Conservation (phyloP, 2,888 invertebrate species). For the Acronicta psi region DNA sequence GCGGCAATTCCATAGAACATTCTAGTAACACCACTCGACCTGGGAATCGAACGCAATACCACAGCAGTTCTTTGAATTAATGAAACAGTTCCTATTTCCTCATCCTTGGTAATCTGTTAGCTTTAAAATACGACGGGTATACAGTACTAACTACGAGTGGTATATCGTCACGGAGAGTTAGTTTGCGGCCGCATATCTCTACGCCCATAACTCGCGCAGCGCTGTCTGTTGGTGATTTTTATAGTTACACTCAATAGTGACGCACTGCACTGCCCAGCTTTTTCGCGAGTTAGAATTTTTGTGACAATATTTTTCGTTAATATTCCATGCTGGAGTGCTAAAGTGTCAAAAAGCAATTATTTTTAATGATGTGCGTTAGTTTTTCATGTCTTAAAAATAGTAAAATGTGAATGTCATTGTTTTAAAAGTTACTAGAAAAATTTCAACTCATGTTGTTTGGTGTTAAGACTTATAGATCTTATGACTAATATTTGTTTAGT, state of each 20-base stretch:
- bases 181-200: slow-evolving; percentile 41
- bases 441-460: too few relatives aligned
- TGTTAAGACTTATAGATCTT: too few relatives aligned
- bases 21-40: too few relatives aligned
- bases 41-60: too few relatives aligned
- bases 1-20: too few relatives aligned
- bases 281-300: slow-evolving; percentile 25
- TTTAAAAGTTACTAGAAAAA: too few relatives aligned
- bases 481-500: too few relatives aligned
- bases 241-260: slow-evolving; percentile 52
- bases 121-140: not conserved
- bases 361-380: slow-evolving; percentile 1
- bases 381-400: not conserved
- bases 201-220: slow-evolving; percentile 36
- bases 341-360: not conserved
- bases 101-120: not conserved
- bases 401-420: not conserved
- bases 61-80: too few relatives aligned
- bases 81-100: too few relatives aligned
- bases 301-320: slow-evolving; percentile 10
- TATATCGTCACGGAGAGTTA: slow-evolving; percentile 13
- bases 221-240: slow-evolving; percentile 51
- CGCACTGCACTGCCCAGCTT: slow-evolving; percentile 24
- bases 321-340: not conserved
- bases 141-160: not conserved